phyloP scores from a whole-genome alignment of 2,797 vertebrate genomes.

The Betta splendens region DNA sequence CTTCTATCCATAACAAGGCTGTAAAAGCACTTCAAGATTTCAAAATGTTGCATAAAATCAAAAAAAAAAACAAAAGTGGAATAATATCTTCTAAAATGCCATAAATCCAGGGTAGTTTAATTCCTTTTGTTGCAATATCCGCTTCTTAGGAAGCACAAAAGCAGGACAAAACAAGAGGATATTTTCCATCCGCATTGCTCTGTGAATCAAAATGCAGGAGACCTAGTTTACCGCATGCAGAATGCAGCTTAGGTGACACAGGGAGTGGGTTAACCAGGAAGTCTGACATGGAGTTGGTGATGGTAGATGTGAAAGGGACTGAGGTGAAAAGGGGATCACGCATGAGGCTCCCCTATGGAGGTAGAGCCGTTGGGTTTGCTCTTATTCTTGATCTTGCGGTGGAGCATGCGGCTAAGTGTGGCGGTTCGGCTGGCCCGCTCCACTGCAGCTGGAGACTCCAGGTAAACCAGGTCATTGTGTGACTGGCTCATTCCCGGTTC shows the following conservation, averaged over 20 bases:
- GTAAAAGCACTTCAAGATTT: slow-evolving; percentile 58
- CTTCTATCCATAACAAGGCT: slow-evolving; percentile 51
- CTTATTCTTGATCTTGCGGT: slow-evolving; percentile 86
- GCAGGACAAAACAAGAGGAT: slow-evolving; percentile 22
- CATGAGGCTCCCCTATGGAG: slow-evolving; percentile 76
- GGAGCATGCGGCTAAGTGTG: slow-evolving; percentile 87
- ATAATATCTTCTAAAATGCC: slow-evolving; percentile 42
- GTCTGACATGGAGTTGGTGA: slow-evolving; percentile 47
- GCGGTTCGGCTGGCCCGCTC: slow-evolving; percentile 85
- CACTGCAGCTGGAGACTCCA: slow-evolving; percentile 84
- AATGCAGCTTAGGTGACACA: slow-evolving; percentile 19
- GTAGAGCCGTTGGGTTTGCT: slow-evolving; percentile 84
- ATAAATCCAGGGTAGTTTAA: slow-evolving; percentile 23
- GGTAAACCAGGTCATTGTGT: slow-evolving; percentile 94
- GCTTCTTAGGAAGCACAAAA: slow-evolving; percentile 29
- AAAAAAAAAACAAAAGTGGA: slow-evolving; percentile 54
- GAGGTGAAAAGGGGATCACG: slow-evolving; percentile 56
- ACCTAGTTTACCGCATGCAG: slow-evolving; percentile 32
- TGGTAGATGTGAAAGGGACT: slow-evolving; percentile 36
- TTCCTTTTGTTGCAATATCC: slow-evolving; percentile 40
- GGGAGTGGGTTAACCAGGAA: slow-evolving; percentile 31
- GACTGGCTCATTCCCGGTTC: slow-evolving; percentile 98
- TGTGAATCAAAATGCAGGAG: slow-evolving; percentile 46
- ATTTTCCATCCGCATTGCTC: slow-evolving; percentile 35
- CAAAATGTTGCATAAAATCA: slow-evolving; percentile 59